These are phyloP conservation scores for Scylla paramamosain DNA, from an alignment of 1,140 invertebrate species.

Conservation along the genomic window DNA sequence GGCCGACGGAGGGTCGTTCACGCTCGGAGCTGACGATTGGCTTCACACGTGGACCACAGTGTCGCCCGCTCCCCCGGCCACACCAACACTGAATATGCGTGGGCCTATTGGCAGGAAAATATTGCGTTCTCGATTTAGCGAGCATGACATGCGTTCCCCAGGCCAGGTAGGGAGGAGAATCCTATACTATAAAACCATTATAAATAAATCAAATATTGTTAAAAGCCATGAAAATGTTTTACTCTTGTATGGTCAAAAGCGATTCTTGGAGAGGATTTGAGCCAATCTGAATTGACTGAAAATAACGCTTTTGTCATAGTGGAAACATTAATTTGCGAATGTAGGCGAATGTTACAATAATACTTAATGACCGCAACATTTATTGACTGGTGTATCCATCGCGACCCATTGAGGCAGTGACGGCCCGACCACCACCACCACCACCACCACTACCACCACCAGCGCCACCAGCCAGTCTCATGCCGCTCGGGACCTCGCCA, in stretches of 20 bases:
- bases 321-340: neutral
- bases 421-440: neutral
- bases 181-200: conserved; percentile 38
- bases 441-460: no score
- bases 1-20: neutral
- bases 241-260: conserved; percentile 1
- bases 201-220: conserved; percentile 35
- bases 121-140: conserved; percentile 46
- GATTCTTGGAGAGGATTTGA: conserved; percentile 2
- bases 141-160: conserved; percentile 53
- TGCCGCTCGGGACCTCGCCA: neutral
- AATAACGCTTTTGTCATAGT: conserved; percentile 4
- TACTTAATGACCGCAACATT: conserved; percentile 23
- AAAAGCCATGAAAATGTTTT: conserved; percentile 15
- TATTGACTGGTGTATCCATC: conserved; percentile 2
- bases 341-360: conserved; percentile 4
- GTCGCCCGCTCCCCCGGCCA: conserved; percentile 4
- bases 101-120: conserved; percentile 58
- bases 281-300: neutral
- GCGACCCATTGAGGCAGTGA: neutral
- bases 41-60: conserved; percentile 27
- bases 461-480: neutral
- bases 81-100: conserved; percentile 22
- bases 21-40: neutral
- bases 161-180: conserved; percentile 26